These are phyloP conservation scores for Phenganax stokvisi DNA, from an alignment of 92 coral and sea anemone species.

Conservation along the genomic window DNA sequence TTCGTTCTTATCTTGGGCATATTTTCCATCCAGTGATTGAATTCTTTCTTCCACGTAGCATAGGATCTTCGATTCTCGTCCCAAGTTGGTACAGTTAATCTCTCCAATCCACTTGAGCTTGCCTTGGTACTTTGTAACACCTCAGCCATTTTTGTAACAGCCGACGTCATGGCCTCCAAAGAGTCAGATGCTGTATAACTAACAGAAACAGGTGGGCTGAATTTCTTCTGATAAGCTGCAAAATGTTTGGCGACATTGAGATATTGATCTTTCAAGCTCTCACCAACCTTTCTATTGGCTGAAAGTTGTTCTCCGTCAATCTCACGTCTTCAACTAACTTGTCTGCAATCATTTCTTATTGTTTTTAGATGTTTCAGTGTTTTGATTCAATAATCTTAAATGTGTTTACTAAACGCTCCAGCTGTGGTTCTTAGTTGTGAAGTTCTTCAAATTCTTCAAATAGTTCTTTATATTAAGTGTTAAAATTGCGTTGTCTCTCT, in stretches of 20 bases:
- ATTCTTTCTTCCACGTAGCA: slow-evolving; percentile 54
- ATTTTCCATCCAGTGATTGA: slow-evolving; percentile 59
- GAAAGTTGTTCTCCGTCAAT: slow-evolving; percentile 36
- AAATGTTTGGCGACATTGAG: slow-evolving; percentile 34
- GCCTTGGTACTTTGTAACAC: slow-evolving; percentile 17
- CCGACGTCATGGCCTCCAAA: slow-evolving; percentile 43
- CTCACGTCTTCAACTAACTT: slow-evolving; percentile 38
- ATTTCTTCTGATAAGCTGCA: slow-evolving; percentile 29
- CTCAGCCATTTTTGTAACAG: slow-evolving; percentile 51
- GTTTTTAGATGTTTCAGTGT: slow-evolving; percentile 47
- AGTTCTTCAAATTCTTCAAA: slow-evolving; percentile 40
- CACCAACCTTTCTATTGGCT: slow-evolving; percentile 38
- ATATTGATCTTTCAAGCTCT: slow-evolving; percentile 43
- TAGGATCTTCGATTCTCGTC: slow-evolving; percentile 53
- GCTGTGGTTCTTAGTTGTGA: not conserved
- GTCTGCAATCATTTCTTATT: slow-evolving; percentile 45
- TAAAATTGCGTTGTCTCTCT: slow-evolving; percentile 33
- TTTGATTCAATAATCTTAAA: slow-evolving; percentile 21
- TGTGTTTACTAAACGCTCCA: slow-evolving; percentile 19
- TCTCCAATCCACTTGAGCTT: slow-evolving; percentile 45
- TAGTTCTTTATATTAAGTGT: slow-evolving; percentile 23
- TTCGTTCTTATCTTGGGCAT: slow-evolving; percentile 22
- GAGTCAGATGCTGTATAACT: slow-evolving; percentile 23
- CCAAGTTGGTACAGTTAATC: slow-evolving; percentile 57
- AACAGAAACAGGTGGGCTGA: not conserved